These are phyloP conservation scores for Oreocharis arfaki DNA, from an alignment of 2,113 vertebrate species.

Conservation along the genomic window DNA sequence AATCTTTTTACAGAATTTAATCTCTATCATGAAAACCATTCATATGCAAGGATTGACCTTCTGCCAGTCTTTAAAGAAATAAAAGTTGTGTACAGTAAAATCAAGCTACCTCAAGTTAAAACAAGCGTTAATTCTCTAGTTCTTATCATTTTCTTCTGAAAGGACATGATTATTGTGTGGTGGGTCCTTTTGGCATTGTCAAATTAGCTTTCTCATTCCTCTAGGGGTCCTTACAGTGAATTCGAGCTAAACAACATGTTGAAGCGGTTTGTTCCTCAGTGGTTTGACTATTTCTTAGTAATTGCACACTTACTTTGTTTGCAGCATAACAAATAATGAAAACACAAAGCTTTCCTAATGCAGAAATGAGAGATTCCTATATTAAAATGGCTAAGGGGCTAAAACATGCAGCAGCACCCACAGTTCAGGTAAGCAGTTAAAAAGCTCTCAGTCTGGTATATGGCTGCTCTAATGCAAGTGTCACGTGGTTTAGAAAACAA, in stretches of 20 bases:
- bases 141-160: background rate
- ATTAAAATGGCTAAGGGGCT: background rate
- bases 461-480: background rate
- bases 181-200: background rate
- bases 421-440: background rate
- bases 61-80: background rate
- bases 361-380: background rate
- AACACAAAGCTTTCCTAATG: background rate
- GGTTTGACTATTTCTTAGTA: background rate
- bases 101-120: background rate
- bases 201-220: background rate
- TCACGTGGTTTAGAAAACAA: background rate
- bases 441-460: background rate
- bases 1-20: constrained; percentile 3
- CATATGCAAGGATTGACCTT: background rate
- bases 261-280: background rate
- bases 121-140: background rate
- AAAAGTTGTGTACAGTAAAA: background rate
- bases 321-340: background rate
- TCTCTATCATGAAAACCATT: background rate
- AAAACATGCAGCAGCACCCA: background rate
- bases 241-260: background rate
- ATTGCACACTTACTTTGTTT: background rate
- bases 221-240: background rate
- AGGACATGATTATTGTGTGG: background rate